Percentiles rank a stretch among this genome's conserved stretches.
Evolutionary conservation across 2,888 invertebrate genomes (phyloP).

Genomic region (Ormyrus thymus): DNA sequence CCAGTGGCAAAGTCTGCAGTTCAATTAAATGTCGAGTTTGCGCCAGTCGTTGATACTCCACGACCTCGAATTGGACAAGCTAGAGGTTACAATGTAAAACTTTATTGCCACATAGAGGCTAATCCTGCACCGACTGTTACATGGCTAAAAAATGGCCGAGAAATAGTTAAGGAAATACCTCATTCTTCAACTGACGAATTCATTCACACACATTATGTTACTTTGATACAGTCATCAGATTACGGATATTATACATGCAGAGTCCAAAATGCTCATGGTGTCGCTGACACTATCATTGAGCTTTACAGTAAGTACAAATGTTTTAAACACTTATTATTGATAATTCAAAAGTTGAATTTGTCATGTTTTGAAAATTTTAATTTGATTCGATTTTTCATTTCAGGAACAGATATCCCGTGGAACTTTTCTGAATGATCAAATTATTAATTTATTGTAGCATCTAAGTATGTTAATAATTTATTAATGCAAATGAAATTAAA

Average conservation of each 20-base stretch:
- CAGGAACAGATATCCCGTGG: too few species aligned
- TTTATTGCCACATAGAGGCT: slow-evolving; percentile 11
- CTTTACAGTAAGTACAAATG: slow-evolving; percentile 8
- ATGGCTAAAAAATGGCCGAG: slow-evolving; percentile 13
- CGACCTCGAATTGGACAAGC: slow-evolving; percentile 20
- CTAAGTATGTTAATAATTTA: too few species aligned
- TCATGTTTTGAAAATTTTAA: too few species aligned
- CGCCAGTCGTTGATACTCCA: not conserved
- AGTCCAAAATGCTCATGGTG: slow-evolving; percentile 3
- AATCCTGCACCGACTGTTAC: slow-evolving; percentile 4
- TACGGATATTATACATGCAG: slow-evolving; percentile 27
- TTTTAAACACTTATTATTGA: not conserved
- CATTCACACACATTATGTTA: slow-evolving; percentile 8
- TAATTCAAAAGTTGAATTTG: too few species aligned
- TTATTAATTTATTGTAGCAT: too few species aligned
- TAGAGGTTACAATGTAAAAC: not conserved
- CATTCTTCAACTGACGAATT: slow-evolving; percentile 7
- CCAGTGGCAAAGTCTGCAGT: not conserved
- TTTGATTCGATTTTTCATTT: too few species aligned
- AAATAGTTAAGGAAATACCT: not conserved
- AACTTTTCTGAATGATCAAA: too few species aligned
- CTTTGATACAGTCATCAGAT: slow-evolving; percentile 3
- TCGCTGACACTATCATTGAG: slow-evolving; percentile 2
- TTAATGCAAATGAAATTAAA: too few species aligned
- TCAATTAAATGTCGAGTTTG: slow-evolving; percentile 20